Evolutionary conservation across 2,797 vertebrate species (phyloP).

Genomic region (Potorous gilbertii): DNA sequence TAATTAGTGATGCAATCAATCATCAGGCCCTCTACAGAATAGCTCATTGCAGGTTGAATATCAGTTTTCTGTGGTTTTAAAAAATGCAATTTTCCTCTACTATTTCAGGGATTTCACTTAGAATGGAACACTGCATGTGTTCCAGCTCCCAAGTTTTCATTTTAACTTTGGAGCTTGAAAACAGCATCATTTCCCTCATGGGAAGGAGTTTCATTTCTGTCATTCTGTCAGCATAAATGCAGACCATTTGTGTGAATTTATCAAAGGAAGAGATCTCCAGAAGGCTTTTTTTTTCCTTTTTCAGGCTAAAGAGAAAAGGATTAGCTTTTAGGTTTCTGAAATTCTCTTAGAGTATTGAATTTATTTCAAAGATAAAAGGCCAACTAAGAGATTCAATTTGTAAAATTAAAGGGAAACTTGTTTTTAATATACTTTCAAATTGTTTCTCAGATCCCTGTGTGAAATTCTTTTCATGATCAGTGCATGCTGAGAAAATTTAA

Average conservation of each 20-base stretch:
- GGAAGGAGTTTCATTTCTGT: slow-evolving; percentile 70
- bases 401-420: slow-evolving; percentile 43
- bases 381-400: slow-evolving; percentile 52
- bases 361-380: slow-evolving; percentile 71
- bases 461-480: neutral
- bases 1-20: slow-evolving; percentile 72
- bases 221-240: slow-evolving; percentile 67
- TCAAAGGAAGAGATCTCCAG: slow-evolving; percentile 53
- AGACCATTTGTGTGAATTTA: slow-evolving; percentile 63
- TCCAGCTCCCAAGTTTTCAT: slow-evolving; percentile 66
- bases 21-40: slow-evolving; percentile 72
- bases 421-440: slow-evolving; percentile 44
- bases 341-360: slow-evolving; percentile 58
- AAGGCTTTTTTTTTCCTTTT: slow-evolving; percentile 25
- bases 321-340: slow-evolving; percentile 39
- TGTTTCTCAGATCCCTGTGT: neutral
- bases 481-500: neutral
- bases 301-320: slow-evolving; percentile 11
- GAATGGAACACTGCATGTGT: slow-evolving; percentile 60
- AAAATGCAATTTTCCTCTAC: slow-evolving; percentile 61
- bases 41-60: slow-evolving; percentile 63
- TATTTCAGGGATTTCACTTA: slow-evolving; percentile 71
- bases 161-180: slow-evolving; percentile 69
- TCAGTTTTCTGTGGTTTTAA: slow-evolving; percentile 75
- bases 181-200: slow-evolving; percentile 50